phyloP scores from a whole-genome alignment of 2,797 vertebrate species.

The Macrochelys suwanniensis region DNA sequence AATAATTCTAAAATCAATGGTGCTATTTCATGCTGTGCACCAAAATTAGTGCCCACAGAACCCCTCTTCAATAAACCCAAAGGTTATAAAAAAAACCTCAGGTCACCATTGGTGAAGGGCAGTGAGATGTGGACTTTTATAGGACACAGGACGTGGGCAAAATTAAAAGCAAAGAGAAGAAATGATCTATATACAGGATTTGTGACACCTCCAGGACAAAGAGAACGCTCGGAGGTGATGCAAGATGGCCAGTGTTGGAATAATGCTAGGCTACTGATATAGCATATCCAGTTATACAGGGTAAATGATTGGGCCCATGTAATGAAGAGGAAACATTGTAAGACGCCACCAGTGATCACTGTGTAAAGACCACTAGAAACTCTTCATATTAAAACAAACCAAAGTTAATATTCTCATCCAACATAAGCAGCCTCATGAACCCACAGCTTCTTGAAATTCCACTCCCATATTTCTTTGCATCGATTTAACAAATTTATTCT shows the following conservation, averaged over 20 bases:
- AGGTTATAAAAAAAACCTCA: background rate
- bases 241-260: background rate
- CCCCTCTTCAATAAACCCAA: background rate
- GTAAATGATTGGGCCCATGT: background rate
- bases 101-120: background rate
- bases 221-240: background rate
- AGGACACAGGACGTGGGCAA: constrained; percentile 20
- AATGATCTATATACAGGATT: constrained; percentile 10
- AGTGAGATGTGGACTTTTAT: background rate
- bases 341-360: background rate
- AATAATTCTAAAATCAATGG: background rate
- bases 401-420: background rate
- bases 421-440: background rate
- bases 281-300: background rate
- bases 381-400: background rate
- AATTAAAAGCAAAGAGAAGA: constrained; percentile 37
- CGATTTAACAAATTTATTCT: constrained; percentile 18
- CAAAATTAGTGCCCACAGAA: background rate
- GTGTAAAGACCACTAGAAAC: background rate
- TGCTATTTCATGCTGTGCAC: background rate
- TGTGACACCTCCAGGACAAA: background rate
- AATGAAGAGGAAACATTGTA: background rate
- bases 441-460: constrained; percentile 31
- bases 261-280: background rate
- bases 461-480: background rate